These are phyloP conservation scores for Cantharis nigra DNA, from an alignment of 2,888 invertebrate species.

Conservation along the genomic window DNA sequence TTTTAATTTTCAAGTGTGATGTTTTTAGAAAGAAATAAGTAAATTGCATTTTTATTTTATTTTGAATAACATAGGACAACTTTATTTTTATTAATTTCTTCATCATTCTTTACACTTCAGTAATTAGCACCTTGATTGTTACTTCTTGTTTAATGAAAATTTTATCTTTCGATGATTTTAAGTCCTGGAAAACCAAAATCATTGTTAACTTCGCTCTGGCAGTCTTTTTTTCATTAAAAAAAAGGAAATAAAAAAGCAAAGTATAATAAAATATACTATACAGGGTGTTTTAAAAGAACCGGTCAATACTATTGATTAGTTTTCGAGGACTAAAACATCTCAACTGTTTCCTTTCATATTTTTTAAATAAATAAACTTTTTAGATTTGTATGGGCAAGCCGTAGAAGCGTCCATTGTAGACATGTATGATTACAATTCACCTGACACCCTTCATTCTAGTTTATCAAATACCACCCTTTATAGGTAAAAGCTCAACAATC, in stretches of 20 bases:
- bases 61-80: background rate
- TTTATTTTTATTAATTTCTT: background rate
- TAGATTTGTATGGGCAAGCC: constrained; percentile 91
- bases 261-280: background rate
- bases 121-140: background rate
- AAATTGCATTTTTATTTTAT: background rate
- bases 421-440: constrained; percentile 69
- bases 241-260: background rate
- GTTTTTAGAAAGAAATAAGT: background rate
- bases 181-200: background rate
- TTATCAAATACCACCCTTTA: constrained; percentile 75
- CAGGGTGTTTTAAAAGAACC: background rate
- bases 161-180: background rate
- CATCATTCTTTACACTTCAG: background rate
- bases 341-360: background rate
- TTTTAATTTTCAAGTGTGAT: background rate
- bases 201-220: background rate
- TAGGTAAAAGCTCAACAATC: constrained; percentile 53
- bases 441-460: constrained; percentile 75
- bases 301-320: background rate
- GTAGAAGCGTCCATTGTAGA: constrained; percentile 90
- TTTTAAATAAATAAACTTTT: background rate
- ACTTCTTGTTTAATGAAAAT: background rate
- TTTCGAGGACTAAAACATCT: background rate
- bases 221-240: background rate